These are phyloP conservation scores for Chrysotoxum bicinctum DNA, from an alignment of 2,888 invertebrate species.

Conservation along the genomic window DNA sequence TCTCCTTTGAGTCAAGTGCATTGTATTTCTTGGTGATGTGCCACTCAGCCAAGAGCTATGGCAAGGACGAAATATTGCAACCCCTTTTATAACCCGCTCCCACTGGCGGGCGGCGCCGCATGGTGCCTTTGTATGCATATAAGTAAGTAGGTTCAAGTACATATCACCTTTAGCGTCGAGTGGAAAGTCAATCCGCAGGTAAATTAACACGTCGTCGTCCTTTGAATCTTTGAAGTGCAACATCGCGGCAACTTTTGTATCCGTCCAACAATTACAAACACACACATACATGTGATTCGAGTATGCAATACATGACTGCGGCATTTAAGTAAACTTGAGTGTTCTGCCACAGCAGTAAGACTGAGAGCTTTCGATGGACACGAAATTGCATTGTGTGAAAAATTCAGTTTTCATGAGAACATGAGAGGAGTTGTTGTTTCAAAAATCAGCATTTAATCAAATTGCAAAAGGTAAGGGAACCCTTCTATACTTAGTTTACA, in stretches of 20 bases:
- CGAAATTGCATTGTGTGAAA: constrained; percentile 1
- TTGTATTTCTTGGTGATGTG: neutral
- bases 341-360: constrained; percentile 4
- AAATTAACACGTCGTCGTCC: constrained; percentile 57
- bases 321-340: constrained; percentile 47
- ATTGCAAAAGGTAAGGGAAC: no score
- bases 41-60: constrained; percentile 10
- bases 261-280: constrained; percentile 5
- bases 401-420: neutral
- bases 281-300: no score
- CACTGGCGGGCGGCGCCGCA: no score
- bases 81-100: neutral
- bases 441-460: no score
- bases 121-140: neutral
- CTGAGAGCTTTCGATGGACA: neutral
- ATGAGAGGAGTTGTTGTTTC: neutral
- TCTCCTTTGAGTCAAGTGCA: constrained; percentile 24
- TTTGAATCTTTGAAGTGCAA: constrained; percentile 54
- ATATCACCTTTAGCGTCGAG: constrained; percentile 1
- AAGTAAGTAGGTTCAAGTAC: neutral
- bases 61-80: neutral
- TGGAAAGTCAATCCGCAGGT: constrained; percentile 58
- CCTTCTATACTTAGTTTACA: no score
- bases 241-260: constrained; percentile 39
- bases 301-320: no score